Evolutionary conservation across 2,797 vertebrate genomes (phyloP), one percentile per base, ranked within the genome.

Genomic region (Serranus cabrilla): DNA sequence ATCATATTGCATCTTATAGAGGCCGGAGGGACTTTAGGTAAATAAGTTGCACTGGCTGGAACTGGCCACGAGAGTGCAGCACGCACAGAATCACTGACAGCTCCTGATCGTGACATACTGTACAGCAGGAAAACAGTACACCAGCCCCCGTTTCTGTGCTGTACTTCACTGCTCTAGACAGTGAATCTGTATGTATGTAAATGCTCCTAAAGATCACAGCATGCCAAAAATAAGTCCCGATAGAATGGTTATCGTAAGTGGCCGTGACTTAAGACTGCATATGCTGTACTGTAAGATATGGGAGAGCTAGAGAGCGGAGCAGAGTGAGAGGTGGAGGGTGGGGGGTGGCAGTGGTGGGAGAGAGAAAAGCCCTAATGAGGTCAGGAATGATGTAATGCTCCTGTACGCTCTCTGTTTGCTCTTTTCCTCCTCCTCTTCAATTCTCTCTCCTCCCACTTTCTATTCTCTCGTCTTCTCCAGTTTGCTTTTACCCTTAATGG

Each of bases 371-470:
- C 91, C 90, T 94, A 94, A 94, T 94, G 93, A 94, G 94, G 94
- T 95, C 94, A 95, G 88, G 91, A 91, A 93, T 94, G 93, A 94
- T 94, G 93, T 93, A 95, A 95, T 91, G 90, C 93, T 90, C 84
- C 82, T 83, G 87, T 91, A 91, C 68, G 79, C 90, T 90, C 85
- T 84, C 83, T 43, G 85, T 88, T 92, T 88, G 85, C 87, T 85
- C 84, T 82, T 86, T 82, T 89, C 86, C 86, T 91, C 85, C 89
- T 91, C 86, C 84, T 84, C 87, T 83, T 77, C 62, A 16, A 82
- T 81, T 85, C 85, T 77, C 76, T 86, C 88, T 60, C 87, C 87
- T 92, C 91, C 91, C 88, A 88, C 89, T 89, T 89, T 88, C 87
- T 89, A 73, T 85, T 91, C 90, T 89, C 82, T 87, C 49, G 57